Conservation (phyloP, 2,797 vertebrate genomes). For the Molossus molossus region DNA sequence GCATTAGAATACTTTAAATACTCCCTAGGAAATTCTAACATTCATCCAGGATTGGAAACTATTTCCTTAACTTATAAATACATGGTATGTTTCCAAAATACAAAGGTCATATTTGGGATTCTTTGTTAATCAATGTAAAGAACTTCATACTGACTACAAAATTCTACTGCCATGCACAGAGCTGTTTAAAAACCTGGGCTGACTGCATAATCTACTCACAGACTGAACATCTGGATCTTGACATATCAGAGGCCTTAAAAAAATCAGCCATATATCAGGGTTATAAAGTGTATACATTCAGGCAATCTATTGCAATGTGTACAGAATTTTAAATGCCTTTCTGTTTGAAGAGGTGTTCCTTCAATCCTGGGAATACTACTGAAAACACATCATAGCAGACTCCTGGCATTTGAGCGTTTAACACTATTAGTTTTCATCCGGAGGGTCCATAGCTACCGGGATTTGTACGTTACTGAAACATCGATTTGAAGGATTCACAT, state of each 20-base stretch:
- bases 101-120: background rate
- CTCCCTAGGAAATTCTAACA: background rate
- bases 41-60: background rate
- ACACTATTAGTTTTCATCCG: background rate
- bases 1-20: background rate
- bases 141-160: background rate
- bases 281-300: constrained; percentile 58
- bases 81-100: background rate
- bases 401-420: constrained; percentile 14
- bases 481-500: background rate
- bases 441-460: background rate
- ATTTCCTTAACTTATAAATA: constrained; percentile 10
- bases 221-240: constrained; percentile 22
- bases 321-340: constrained; percentile 44
- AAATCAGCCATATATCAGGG: constrained; percentile 4
- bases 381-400: background rate
- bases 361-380: background rate
- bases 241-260: background rate
- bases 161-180: background rate
- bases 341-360: background rate
- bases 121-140: constrained; percentile 9
- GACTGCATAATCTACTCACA: background rate
- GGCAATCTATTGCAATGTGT: background rate
- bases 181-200: background rate
- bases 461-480: constrained; percentile 10